These are phyloP conservation scores for Hycleus phaleratus DNA, from an alignment of 1,140 invertebrate genomes.

Conservation along the genomic window DNA sequence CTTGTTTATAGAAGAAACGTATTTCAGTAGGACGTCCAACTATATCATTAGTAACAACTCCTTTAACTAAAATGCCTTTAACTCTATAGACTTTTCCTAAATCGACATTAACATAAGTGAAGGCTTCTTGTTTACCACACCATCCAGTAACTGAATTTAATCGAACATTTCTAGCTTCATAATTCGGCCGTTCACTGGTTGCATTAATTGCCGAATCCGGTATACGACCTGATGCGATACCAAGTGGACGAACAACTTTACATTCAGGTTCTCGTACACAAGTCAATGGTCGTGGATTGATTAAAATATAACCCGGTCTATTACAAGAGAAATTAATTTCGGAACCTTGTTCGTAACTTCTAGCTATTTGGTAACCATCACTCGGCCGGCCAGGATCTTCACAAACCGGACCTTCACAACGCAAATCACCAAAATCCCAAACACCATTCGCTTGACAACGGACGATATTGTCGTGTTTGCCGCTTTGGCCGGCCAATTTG, in stretches of 20 bases:
- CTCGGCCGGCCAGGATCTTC: conserved; percentile 89
- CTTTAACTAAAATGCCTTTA: conserved; percentile 87
- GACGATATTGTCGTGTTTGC: conserved; percentile 84
- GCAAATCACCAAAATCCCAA: conserved; percentile 94
- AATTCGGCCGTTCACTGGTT: conserved; percentile 84
- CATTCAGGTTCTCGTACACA: conserved; percentile 91
- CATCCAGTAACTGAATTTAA: conserved; percentile 90
- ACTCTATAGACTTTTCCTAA: conserved; percentile 83
- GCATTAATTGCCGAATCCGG: conserved; percentile 95
- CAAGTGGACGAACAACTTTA: conserved; percentile 84
- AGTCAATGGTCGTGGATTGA: conserved; percentile 81
- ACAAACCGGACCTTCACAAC: conserved; percentile 93
- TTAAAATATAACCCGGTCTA: conserved; percentile 86
- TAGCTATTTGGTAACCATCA: conserved; percentile 80
- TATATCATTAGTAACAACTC: conserved; percentile 90
- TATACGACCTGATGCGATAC: conserved; percentile 83
- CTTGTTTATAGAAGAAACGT: conserved; percentile 93
- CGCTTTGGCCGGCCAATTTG: conserved; percentile 86
- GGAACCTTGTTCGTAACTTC: conserved; percentile 88
- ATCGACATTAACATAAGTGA: conserved; percentile 92
- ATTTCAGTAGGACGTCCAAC: conserved; percentile 92
- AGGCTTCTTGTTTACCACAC: conserved; percentile 91
- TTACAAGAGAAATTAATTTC: conserved; percentile 86
- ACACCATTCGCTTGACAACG: conserved; percentile 83
- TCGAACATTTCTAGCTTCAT: conserved; percentile 84